Evolutionary conservation across 2,888 invertebrate species (phyloP).

Genomic region (Rhagonycha lutea): DNA sequence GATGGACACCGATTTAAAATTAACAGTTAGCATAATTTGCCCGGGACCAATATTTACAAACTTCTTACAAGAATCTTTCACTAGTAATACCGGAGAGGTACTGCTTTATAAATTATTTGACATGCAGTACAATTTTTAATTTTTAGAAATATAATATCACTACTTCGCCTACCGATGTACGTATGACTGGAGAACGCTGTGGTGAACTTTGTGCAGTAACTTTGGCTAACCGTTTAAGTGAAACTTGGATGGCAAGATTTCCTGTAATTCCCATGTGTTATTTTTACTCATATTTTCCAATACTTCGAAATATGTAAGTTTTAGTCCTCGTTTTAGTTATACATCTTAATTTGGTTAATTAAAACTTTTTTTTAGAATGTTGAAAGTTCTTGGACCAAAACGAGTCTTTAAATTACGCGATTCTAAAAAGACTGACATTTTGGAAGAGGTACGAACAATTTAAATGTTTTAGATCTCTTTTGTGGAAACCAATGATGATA

Average conservation of each 20-base stretch:
- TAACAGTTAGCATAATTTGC: conserved; percentile 71
- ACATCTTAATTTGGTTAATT: conserved; percentile 44
- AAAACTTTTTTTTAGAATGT: conserved; percentile 45
- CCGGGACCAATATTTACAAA: conserved; percentile 79
- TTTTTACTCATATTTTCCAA: conserved; percentile 63
- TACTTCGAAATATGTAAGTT: conserved; percentile 55
- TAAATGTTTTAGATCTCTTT: conserved; percentile 11
- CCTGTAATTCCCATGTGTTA: conserved; percentile 66
- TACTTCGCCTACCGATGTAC: conserved; percentile 54
- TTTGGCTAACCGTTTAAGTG: conserved; percentile 62
- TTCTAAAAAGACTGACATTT: conserved; percentile 43
- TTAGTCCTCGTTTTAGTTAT: conserved; percentile 39
- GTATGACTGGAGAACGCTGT: conserved; percentile 63
- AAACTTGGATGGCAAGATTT: conserved; percentile 73
- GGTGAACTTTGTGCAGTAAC: conserved; percentile 63
- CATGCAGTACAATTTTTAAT: conserved; percentile 14
- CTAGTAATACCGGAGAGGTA: conserved; percentile 65
- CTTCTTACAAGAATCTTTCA: conserved; percentile 70
- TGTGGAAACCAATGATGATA: background rate
- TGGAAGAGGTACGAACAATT: conserved; percentile 45
- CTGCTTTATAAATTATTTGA: conserved; percentile 7
- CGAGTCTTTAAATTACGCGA: conserved; percentile 55
- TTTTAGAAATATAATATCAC: conserved; percentile 51
- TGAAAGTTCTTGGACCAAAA: conserved; percentile 52
- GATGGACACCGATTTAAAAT: conserved; percentile 54